Conservation (phyloP, 2,113 vertebrate species). For the Brachypteracias leptosomus region DNA sequence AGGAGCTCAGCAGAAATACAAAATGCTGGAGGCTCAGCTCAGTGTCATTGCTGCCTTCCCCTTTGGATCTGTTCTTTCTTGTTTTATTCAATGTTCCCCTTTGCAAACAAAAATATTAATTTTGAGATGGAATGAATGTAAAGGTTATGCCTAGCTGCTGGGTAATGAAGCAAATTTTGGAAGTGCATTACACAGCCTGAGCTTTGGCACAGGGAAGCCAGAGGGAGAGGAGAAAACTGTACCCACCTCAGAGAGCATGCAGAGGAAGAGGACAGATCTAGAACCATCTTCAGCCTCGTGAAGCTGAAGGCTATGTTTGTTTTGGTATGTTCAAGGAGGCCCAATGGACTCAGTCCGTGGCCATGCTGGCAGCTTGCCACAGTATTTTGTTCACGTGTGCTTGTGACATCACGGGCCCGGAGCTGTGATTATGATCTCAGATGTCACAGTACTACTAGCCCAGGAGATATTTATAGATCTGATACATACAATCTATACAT, state of each 20-base stretch:
- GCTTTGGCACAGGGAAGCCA: neutral
- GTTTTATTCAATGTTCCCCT: neutral
- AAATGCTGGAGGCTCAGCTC: neutral
- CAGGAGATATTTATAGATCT: conserved; percentile 9
- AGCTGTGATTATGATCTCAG: conserved; percentile 23
- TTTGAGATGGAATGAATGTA: neutral
- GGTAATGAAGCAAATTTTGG: neutral
- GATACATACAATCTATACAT: neutral
- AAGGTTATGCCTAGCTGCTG: neutral
- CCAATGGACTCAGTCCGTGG: neutral
- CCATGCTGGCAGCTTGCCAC: neutral
- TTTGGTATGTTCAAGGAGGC: neutral
- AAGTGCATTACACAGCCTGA: neutral
- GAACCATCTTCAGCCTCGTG: neutral
- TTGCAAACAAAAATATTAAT: neutral
- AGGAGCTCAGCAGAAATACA: neutral
- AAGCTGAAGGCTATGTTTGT: neutral
- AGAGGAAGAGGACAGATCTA: neutral
- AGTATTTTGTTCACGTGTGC: neutral
- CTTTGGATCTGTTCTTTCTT: neutral
- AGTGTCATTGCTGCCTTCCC: neutral
- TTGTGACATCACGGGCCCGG: neutral
- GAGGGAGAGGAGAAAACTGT: neutral
- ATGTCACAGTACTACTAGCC: neutral
- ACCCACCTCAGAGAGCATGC: neutral